Evolutionary conservation across 2,113 vertebrate species (phyloP), one percentile per base, ranked within the genome.

Genomic region (Pelecanus crispus): DNA sequence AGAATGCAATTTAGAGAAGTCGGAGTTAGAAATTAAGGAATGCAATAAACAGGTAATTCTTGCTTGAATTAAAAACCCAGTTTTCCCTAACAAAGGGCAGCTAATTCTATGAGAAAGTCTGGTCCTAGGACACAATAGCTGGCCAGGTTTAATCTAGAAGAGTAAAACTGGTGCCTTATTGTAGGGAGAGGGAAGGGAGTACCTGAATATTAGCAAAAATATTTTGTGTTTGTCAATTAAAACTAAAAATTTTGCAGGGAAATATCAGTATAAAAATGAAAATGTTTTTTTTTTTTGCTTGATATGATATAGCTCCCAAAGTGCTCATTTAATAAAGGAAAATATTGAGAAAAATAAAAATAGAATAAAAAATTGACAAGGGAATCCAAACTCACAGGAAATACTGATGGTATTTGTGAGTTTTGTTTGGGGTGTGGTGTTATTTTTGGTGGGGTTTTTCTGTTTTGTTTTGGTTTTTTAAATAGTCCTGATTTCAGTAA

Each of bases 1-100:
- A 93, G 97, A 99, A 94, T 98, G 97, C 81, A 97, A 91, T 68
- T 98, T 99, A 93, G 98, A 99, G 93, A 98, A 98, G 96, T 98
- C 97, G 61, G 98, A 99, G 88, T 82, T 97, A 28, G 98, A 99
- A 97, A 97, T 99, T 93, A 97, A 97, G 56, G 98, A 98, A 83
- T 97, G 96, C 95, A 98, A 98, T 86, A 97, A 97, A 83, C 98
- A 99, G 98, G 99, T 99, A 96, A 94, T 92, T 78, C 63, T 66
- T 82, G 29, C 49, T 78, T 52, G 38, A 80, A 79, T 63, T 52
- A 49, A 80, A 92, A 88, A 10, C 31, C 13, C 11, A 17, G 8
- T 91, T 88, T 71, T 13, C 8, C 25, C 15, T 72, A 79, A 67
- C 12, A 88, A 72, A 86, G 9, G 14, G 11, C 59, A 83, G 28